phyloP scores from a whole-genome alignment of 1,140 invertebrate species.

The Maniola jurtina region DNA sequence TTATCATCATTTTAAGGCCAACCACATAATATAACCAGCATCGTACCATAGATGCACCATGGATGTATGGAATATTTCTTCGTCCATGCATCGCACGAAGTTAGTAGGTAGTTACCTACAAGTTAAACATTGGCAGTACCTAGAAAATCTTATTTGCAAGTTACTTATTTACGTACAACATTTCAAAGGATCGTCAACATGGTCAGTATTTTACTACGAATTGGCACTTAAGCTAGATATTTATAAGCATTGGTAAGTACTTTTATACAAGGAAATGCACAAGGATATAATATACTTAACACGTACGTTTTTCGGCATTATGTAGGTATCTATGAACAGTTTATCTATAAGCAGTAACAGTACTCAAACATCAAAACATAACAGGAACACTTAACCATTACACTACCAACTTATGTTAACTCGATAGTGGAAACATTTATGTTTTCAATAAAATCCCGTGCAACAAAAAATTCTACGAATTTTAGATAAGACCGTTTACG shows the following conservation, averaged over 20 bases:
- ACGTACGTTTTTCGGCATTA: too few species aligned
- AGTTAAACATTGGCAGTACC: conserved; percentile 1
- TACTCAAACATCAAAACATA: background rate
- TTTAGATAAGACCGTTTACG: conserved; percentile 29
- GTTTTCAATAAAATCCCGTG: conserved; percentile 13
- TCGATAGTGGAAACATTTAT: conserved; percentile 2
- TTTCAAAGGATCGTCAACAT: conserved; percentile 11
- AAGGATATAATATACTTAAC: conserved; percentile 4
- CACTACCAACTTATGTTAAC: background rate
- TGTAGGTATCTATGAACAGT: too few species aligned
- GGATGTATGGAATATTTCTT: too few species aligned
- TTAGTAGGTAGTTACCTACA: too few species aligned
- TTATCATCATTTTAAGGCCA: too few species aligned
- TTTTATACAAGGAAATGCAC: conserved; percentile 23
- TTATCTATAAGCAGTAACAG: background rate
- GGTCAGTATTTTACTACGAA: conserved; percentile 19
- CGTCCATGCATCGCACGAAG: too few species aligned
- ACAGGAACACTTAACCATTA: conserved; percentile 7
- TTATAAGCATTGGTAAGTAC: conserved; percentile 20
- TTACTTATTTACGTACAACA: conserved; percentile 12
- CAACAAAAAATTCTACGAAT: conserved; percentile 20
- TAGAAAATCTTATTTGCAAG: conserved; percentile 14
- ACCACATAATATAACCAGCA: too few species aligned
- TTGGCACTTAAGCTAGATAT: conserved; percentile 15
- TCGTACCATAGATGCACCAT: too few species aligned